Percentiles rank a stretch among this genome's conserved stretches.
These are phyloP conservation scores for Sphaerodactylus townsendi DNA, from an alignment of 2,113 vertebrate genomes.

Conservation along the genomic window DNA sequence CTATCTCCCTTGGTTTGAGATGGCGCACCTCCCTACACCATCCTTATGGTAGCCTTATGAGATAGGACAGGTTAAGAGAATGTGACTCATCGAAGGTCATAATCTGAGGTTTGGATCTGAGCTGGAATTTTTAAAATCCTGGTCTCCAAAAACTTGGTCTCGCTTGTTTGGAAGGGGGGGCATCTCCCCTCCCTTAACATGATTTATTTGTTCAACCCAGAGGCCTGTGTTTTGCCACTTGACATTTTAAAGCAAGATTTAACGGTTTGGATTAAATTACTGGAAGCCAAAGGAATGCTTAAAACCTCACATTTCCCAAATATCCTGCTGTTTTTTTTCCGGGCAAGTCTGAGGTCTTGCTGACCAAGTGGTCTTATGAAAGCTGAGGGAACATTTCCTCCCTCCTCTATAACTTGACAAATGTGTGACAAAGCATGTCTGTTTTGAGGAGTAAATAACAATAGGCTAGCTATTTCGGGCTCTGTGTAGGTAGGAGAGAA, in stretches of 20 bases:
- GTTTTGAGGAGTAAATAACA: not conserved
- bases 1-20: not conserved
- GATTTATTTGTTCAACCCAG: not conserved
- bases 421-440: not conserved
- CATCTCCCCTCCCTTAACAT: not conserved
- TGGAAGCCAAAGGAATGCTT: not conserved
- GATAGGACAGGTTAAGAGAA: too few species aligned
- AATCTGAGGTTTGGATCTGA: too few species aligned
- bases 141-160: not conserved
- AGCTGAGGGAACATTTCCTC: not conserved
- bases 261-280: not conserved
- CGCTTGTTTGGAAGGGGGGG: not conserved
- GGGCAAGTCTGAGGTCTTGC: not conserved
- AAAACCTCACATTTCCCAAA: not conserved
- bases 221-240: not conserved
- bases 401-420: not conserved
- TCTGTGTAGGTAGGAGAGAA: too few species aligned
- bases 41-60: too few species aligned
- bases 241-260: not conserved
- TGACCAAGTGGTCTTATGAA: not conserved
- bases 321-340: not conserved
- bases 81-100: not conserved
- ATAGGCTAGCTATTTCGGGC: not conserved
- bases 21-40: too few species aligned
- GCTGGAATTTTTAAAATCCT: too few species aligned